phyloP scores from a whole-genome alignment of 37 sponge, comb jelly and placozoan genomes.

The Spongia lamella region DNA sequence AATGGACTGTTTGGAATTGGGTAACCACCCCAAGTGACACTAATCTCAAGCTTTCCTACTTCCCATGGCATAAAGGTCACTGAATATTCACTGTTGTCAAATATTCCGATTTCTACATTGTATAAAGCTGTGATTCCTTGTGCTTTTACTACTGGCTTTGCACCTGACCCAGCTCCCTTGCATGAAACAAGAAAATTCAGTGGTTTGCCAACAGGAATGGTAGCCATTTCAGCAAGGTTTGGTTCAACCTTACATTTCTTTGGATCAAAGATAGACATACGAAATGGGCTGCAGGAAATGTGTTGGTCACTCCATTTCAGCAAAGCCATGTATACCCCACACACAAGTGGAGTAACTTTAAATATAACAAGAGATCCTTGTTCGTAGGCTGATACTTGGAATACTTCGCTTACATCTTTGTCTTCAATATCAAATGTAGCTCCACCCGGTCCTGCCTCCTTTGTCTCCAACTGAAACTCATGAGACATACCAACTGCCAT shows the following conservation, averaged over 20 bases:
- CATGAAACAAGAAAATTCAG: constrained; percentile 35
- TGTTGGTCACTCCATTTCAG: constrained; percentile 32
- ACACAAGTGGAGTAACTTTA: constrained; percentile 33
- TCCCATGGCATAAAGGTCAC: constrained; percentile 65
- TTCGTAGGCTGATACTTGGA: constrained; percentile 5
- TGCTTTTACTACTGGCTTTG: constrained; percentile 55
- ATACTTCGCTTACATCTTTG: not conserved
- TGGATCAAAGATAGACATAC: constrained; percentile 46
- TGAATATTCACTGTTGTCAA: constrained; percentile 15
- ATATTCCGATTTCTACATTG: constrained; percentile 6
- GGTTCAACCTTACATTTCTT: constrained; percentile 42
- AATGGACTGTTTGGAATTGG: constrained; percentile 44
- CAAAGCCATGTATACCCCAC: constrained; percentile 35
- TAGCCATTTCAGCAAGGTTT: constrained; percentile 27
- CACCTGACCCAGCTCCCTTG: not conserved
- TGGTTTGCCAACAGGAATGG: constrained; percentile 45
- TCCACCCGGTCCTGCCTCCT: constrained; percentile 62
- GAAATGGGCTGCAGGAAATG: constrained; percentile 56
- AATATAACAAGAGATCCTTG: constrained; percentile 7
- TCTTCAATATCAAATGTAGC: constrained; percentile 29
- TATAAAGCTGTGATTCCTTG: constrained; percentile 53
- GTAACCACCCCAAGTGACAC: constrained; percentile 50
- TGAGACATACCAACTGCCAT: constrained; percentile 37
- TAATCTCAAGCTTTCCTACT: constrained; percentile 54
- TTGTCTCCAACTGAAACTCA: constrained; percentile 42